A percentile compares a stretch with the other conserved stretches of the same genome.
phyloP scores from a whole-genome alignment of 2,888 invertebrate species.

The Nemotelus pantherinus region DNA sequence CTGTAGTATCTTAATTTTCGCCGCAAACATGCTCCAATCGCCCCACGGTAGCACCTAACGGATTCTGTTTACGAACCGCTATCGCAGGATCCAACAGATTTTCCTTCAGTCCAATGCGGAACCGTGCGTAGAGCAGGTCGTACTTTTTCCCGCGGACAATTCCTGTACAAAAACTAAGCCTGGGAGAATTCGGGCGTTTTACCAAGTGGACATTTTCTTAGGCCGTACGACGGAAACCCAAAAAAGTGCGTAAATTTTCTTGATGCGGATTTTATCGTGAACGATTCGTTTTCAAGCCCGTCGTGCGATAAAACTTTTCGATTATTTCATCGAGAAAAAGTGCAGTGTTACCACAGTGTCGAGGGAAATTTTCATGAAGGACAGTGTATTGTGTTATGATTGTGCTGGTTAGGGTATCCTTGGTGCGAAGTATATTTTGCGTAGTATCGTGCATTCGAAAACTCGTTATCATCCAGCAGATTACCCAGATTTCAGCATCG shows the following conservation, averaged over 20 bases:
- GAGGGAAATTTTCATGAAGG: constrained; percentile 17
- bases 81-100: background rate
- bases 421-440: constrained; percentile 32
- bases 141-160: constrained; percentile 25
- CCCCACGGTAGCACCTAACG: constrained; percentile 16
- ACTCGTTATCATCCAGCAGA: constrained; percentile 37
- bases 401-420: constrained; percentile 26
- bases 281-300: background rate
- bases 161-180: background rate
- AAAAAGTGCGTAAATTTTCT: constrained; percentile 14
- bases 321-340: background rate
- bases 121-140: constrained; percentile 36
- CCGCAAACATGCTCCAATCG: constrained; percentile 26
- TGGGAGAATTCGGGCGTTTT: constrained; percentile 31
- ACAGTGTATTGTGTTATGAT: constrained; percentile 28
- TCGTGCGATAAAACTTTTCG: background rate
- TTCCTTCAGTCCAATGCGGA: constrained; percentile 45
- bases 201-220: constrained; percentile 7
- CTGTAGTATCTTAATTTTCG: constrained; percentile 14
- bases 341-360: constrained; percentile 5
- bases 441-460: constrained; percentile 18
- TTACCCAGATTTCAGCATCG: constrained; percentile 15
- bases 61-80: constrained; percentile 33
- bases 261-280: constrained; percentile 4
- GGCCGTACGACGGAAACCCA: background rate